Base-by-base conservation (phyloP, 2,797 vertebrate genomes). In the Silurus lanzhouensis region DNA sequence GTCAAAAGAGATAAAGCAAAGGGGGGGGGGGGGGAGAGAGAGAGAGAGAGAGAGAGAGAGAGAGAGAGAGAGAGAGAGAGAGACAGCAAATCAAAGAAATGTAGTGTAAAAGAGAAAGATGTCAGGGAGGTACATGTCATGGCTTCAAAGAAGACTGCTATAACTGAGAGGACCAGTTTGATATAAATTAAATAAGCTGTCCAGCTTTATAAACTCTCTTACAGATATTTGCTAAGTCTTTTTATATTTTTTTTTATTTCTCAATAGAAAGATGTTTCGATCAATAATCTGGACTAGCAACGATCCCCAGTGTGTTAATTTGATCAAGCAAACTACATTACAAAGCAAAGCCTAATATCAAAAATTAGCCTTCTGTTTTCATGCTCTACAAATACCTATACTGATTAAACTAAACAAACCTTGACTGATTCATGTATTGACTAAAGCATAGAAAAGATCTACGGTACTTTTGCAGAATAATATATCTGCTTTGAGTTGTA, bases 401-500 rank as follows among this genome's bases (percentile, higher is more conserved):
- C 27, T 22, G 57, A 38, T 12, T 27, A 19, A 38, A 60, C 27
- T 38, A 27, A 76, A 60, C 9, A 6, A 44, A 78, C 20, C 44
- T 14, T 79, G 31, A 63, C 2, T 27, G 10, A 61, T 44, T 78
- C 38, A 6, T 63, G 27, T 44, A 61, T 4, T 63, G 58, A 63
- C 20, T 15, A 8, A 63, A 10, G 31, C 20, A 63, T 3, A 46
- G 13, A 60, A 60, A 67, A 31, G 46, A 67, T 15, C 9, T 6
- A 31, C 2, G 2, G 31, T 31, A 82, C 48, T 19, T 58, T 17
- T 44, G 20, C 12, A 60, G 2, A 38, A 14, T 58, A 13, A 70
- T 38, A 66, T 38, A 78, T 78, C 57, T 44, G 57, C 31, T 31
- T 78, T 66, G 1, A 25, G n/a, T 81, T 72, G 66, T 72, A 83